phyloP scores from a whole-genome alignment of 2,113 vertebrate species.

The Ammodytes dubius region DNA sequence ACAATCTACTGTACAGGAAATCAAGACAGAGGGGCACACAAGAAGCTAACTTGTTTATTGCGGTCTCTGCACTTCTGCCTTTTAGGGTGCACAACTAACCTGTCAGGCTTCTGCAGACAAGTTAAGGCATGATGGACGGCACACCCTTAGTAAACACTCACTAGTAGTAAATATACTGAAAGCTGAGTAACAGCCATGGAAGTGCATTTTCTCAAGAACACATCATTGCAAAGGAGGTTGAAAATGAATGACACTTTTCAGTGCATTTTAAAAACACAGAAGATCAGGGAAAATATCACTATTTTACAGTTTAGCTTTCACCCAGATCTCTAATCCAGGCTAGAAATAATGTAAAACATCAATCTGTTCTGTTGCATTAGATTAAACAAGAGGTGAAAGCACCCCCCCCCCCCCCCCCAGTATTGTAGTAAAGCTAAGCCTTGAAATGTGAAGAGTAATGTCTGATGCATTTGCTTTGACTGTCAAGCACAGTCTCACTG shows the following conservation, averaged over 20 bases:
- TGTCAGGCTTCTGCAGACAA: conserved; percentile 43
- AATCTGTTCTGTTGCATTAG: conserved; percentile 34
- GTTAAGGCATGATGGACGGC: conserved; percentile 59
- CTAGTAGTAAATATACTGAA: conserved; percentile 11
- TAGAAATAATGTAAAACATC: conserved; percentile 49
- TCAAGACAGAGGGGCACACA: conserved; percentile 1
- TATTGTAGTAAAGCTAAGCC: conserved; percentile 1
- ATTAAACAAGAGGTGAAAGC: conserved; percentile 44
- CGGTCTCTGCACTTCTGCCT: conserved; percentile 10
- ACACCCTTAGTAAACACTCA: conserved; percentile 65
- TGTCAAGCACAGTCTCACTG: not conserved
- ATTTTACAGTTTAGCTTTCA: conserved; percentile 41
- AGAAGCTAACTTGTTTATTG: conserved; percentile 4
- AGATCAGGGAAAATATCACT: conserved; percentile 42
- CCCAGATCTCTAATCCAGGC: conserved; percentile 52
- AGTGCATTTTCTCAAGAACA: conserved; percentile 22
- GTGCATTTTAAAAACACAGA: conserved; percentile 34
- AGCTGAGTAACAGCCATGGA: conserved; percentile 57
- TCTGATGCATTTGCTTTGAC: conserved; percentile 7
- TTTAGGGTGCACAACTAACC: conserved; percentile 18
- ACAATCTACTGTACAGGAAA: conserved; percentile 32
- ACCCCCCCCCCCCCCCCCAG: not conserved
- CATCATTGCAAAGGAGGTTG: conserved; percentile 22
- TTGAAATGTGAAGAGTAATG: conserved; percentile 26
- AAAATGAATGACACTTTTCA: conserved; percentile 19